Evolutionary conservation across 2,797 vertebrate genomes (phyloP), one percentile per base, ranked within the genome.

Genomic region (Micropoecilia bifurca): DNA sequence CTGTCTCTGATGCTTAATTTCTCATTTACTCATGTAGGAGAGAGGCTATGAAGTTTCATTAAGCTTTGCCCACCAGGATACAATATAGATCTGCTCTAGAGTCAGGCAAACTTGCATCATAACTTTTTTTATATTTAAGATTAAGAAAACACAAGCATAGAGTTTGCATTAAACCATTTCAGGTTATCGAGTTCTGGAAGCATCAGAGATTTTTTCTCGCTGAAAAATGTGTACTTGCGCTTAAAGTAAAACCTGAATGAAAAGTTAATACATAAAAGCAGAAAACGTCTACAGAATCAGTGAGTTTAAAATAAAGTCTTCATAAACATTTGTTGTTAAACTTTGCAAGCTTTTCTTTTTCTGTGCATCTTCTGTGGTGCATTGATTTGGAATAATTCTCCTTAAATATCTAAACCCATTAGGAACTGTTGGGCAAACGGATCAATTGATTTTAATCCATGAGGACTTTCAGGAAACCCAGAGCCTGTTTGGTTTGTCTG

Each of bases 1-100:
- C 90, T 91, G 90, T 91, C 93, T 94, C 87, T 85, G 87, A 94
- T 90, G 91, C 87, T 92, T 95, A 92, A 93, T 95, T 94, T 93
- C 89, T 90, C 90, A 90, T 93, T 95, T 93, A 91, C 87, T 92
- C 88, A 91, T 90, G 87, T 90, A 85, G 90, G 90, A 89, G 93
- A 90, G 86, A 88, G 85, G 84, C 92, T 87, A 86, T 84, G 87
- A 88, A 88, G 86, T 93, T 93, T 92, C 89, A 94, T 94, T 92
- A 91, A 88, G 84, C 76, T 80, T 76, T 48, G 79, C 91, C 83
- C 80, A 89, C 80, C 77, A 80, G 87, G 81, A 89, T 86, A 72
- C 84, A 86, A 77, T 88, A 85, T 81, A 83, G 86, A 90, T 92
- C 80, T 88, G 83, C 86, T 80, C 73, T 59, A 79, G 83, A 46